These are phyloP conservation scores for Coreius guichenoti DNA, from an alignment of 2,797 vertebrate species.

Conservation along the genomic window DNA sequence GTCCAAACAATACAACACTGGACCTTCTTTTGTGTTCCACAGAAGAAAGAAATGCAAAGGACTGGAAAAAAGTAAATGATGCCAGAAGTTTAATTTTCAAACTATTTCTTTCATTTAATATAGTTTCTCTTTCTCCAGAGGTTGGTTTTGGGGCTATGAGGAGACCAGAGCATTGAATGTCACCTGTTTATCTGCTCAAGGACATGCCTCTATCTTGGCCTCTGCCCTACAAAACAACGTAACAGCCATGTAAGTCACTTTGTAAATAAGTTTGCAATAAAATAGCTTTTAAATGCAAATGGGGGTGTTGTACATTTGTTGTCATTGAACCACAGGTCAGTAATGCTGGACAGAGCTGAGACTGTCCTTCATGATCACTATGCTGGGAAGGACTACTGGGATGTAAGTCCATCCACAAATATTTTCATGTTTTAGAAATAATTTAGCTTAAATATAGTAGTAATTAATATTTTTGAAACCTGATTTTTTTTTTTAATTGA, in stretches of 20 bases:
- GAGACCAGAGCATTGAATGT: slow-evolving; percentile 90
- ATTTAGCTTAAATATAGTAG: background rate
- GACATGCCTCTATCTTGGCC: slow-evolving; percentile 92
- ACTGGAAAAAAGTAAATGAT: background rate
- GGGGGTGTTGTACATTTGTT: background rate
- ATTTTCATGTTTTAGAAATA: background rate
- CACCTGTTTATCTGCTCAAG: slow-evolving; percentile 92
- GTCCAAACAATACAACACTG: background rate
- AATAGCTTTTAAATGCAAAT: background rate
- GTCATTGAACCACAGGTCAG: slow-evolving; percentile 81
- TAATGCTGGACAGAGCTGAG: slow-evolving; percentile 97
- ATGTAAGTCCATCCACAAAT: slow-evolving; percentile 82
- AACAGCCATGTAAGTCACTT: slow-evolving; percentile 85
- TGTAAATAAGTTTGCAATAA: background rate
- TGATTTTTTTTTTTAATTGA: no score
- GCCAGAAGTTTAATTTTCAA: background rate
- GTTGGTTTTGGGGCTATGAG: slow-evolving; percentile 98
- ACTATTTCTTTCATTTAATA: background rate
- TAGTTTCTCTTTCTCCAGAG: slow-evolving; percentile 74
- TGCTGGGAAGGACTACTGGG: slow-evolving; percentile 96
- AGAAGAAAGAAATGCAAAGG: background rate
- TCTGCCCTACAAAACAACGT: slow-evolving; percentile 87
- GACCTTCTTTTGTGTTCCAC: background rate
- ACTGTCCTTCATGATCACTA: slow-evolving; percentile 97
- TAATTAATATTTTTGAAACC: background rate